phyloP scores from a whole-genome alignment of 2,113 vertebrate species.

The Dasyornis broadbenti region DNA sequence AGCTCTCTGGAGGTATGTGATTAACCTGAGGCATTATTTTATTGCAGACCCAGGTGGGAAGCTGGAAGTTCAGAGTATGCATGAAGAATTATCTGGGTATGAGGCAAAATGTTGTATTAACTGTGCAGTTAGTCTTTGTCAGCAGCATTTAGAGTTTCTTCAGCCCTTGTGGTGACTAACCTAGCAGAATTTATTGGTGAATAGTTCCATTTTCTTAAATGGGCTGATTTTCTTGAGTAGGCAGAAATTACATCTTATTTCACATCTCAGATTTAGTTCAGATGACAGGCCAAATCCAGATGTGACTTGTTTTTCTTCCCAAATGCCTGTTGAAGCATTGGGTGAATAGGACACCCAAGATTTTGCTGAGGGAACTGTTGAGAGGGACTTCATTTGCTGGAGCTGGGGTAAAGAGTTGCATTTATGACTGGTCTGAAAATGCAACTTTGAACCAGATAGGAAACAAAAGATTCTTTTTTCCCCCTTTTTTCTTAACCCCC shows the following conservation, averaged over 20 bases:
- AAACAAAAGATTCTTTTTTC: not conserved
- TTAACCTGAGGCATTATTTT: not conserved
- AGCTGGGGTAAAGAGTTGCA: not conserved
- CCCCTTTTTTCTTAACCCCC: not conserved
- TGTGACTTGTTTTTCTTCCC: slow-evolving; percentile 1
- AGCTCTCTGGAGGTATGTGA: not conserved
- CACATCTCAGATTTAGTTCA: not conserved
- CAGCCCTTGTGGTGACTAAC: not conserved
- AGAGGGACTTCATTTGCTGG: not conserved
- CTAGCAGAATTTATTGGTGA: slow-evolving; percentile 3
- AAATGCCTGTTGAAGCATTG: not conserved
- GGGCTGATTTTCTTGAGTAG: slow-evolving; percentile 27
- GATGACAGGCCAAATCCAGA: not conserved
- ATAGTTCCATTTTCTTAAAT: not conserved
- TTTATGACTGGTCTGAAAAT: not conserved
- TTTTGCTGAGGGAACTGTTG: not conserved
- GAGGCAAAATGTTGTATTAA: not conserved
- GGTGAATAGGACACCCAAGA: not conserved
- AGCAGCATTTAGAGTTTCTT: not conserved
- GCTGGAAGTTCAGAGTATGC: not conserved
- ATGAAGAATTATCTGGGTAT: not conserved
- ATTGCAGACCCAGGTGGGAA: not conserved
- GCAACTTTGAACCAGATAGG: not conserved
- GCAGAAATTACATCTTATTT: slow-evolving; percentile 14
- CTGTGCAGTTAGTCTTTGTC: slow-evolving; percentile 1